Base-by-base conservation (phyloP, 2,113 vertebrate species). In the Boleophthalmus pectinirostris region DNA sequence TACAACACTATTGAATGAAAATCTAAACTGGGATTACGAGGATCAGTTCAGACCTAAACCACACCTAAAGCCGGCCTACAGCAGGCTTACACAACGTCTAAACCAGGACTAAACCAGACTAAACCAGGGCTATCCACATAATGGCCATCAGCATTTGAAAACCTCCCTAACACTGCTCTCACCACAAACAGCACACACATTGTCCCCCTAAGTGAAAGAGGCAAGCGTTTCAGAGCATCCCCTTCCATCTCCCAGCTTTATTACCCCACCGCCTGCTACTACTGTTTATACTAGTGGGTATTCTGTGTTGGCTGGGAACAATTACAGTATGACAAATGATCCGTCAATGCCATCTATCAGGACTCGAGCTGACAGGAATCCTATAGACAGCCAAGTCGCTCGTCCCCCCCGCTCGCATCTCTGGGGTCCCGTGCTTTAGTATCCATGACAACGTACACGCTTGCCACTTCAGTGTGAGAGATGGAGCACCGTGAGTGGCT, bases 291-390 rank as follows among this genome's bases (percentile, higher is more conserved):
- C 96, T 95, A 94, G 96, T 95, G 96, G 95, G 96, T 95, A 98
- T 98, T 97, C 94, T 84, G 72, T 95, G 96, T 98, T 98, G 97
- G 96, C 96, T 93, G 96, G 84, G 96, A 97, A 98, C 97, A 98
- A 98, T 98, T 98, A 98, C 95, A 94, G 93, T 96, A 97, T 99
- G 97, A 99, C 96, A 97, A 98, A 99, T 97, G 96, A 96, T 95
- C 95, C 96, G 95, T 98, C 97, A 96, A 93, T 94, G 95, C 87
- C 97, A 99, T 99, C 97, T 95, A 98, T 98, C 97, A 98, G 93
- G 93, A 58, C 86, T 89, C 3, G 89, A 91, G 91, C 88, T 94
- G 97, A 99, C 97, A 99, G 97, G 96, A 99, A 99, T 98, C 96
- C 97, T 96, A 97, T 98, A 96, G 93, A 91, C 93, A 1, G 75